These are phyloP conservation scores for Eugnorisma glareosa DNA, from an alignment of 2,888 invertebrate genomes.

Conservation along the genomic window DNA sequence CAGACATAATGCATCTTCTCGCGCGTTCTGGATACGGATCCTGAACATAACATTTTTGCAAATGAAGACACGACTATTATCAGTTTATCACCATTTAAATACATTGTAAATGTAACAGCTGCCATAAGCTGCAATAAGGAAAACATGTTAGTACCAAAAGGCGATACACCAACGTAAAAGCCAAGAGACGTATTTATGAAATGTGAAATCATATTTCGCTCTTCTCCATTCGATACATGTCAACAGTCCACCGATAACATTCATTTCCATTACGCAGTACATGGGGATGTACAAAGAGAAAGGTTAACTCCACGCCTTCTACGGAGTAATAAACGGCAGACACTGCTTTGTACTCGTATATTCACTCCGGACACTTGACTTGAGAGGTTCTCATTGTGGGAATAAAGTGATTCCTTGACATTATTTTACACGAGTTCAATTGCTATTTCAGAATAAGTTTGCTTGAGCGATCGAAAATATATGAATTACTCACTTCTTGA, in stretches of 20 bases:
- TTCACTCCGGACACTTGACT: slow-evolving; percentile 15
- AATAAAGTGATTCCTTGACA: slow-evolving; percentile 17
- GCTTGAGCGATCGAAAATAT: neutral
- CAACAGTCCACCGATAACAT: slow-evolving; percentile 24
- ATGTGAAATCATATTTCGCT: slow-evolving; percentile 7
- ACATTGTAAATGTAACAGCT: no score
- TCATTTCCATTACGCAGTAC: slow-evolving; percentile 44
- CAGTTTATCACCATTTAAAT: neutral
- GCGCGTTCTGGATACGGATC: no score
- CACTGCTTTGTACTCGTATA: slow-evolving; percentile 23
- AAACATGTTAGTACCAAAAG: neutral
- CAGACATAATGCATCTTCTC: neutral
- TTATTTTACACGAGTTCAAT: slow-evolving; percentile 21
- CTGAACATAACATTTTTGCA: neutral
- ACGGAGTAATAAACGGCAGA: slow-evolving; percentile 45
- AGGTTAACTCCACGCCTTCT: slow-evolving; percentile 49
- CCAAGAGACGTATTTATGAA: neutral
- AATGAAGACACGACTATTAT: neutral
- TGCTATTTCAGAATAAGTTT: slow-evolving; percentile 8
- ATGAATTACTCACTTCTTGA: neutral
- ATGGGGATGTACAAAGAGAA: slow-evolving; percentile 29
- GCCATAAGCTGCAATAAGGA: no score
- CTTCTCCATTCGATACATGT: neutral
- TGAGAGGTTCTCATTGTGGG: neutral
- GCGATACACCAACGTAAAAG: neutral